Evolutionary conservation across 2,113 vertebrate genomes (phyloP).

Genomic region (Pseudonaja textilis): DNA sequence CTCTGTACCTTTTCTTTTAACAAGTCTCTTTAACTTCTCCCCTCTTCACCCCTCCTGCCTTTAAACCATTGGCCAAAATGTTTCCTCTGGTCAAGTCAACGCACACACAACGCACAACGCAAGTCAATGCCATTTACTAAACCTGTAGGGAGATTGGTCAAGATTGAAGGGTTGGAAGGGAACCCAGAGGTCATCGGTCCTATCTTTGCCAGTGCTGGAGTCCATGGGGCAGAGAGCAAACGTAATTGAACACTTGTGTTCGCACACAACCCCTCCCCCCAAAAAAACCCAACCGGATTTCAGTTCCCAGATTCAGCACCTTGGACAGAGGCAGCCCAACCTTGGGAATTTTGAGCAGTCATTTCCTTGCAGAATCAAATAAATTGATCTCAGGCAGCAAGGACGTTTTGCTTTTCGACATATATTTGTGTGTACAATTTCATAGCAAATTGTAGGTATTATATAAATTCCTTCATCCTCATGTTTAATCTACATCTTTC

Average conservation of each 20-base stretch:
- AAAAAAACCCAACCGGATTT: background rate
- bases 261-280: background rate
- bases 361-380: background rate
- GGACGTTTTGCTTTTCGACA: background rate
- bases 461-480: too few species aligned
- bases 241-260: too few species aligned
- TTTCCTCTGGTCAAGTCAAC: background rate
- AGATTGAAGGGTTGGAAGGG: background rate
- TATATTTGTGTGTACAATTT: background rate
- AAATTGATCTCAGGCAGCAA: background rate
- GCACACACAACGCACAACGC: too few species aligned
- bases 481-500: background rate
- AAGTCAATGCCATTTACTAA: background rate
- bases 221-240: background rate
- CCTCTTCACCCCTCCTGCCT: background rate
- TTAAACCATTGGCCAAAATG: background rate
- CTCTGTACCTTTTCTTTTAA: too few species aligned
- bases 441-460: background rate
- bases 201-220: background rate
- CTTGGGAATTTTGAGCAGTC: background rate
- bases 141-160: background rate
- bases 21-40: too few species aligned
- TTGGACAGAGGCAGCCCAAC: background rate
- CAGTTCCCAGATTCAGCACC: background rate
- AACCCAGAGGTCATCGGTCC: background rate